Evolutionary conservation across 2,113 vertebrate genomes (phyloP).

Genomic region (Melospiza georgiana): DNA sequence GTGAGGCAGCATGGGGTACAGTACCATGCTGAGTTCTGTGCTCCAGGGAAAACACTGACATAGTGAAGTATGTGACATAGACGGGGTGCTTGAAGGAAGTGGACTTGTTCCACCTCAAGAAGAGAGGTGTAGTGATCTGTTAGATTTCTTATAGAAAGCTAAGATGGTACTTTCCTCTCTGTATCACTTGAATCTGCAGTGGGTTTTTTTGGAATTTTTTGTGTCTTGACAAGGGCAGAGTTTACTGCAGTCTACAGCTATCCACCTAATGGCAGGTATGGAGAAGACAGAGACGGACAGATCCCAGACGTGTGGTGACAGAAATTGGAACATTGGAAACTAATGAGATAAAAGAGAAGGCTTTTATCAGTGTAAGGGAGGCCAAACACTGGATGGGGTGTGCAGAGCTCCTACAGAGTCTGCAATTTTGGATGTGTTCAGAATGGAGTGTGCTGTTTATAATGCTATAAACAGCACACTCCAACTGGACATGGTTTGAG

Average conservation of each 20-base stretch:
- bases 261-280: not conserved
- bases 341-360: not conserved
- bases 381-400: not conserved
- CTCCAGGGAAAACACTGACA: not conserved
- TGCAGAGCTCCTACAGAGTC: not conserved
- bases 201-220: too few relatives aligned
- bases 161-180: not conserved
- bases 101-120: not conserved
- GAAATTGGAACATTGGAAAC: not conserved
- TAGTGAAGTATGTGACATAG: not conserved
- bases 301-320: not conserved
- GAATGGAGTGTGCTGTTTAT: not conserved
- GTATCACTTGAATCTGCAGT: not conserved
- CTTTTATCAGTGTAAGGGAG: not conserved
- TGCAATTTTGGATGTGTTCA: not conserved
- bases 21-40: too few relatives aligned
- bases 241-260: fast-evolving
- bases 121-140: not conserved
- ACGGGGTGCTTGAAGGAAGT: not conserved
- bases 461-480: not conserved
- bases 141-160: not conserved
- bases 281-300: not conserved
- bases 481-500: not conserved
- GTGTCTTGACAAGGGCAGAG: too few relatives aligned
- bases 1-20: too few relatives aligned